Base-by-base conservation (phyloP, 2,797 vertebrate species). In the Cheirogaleus major region DNA sequence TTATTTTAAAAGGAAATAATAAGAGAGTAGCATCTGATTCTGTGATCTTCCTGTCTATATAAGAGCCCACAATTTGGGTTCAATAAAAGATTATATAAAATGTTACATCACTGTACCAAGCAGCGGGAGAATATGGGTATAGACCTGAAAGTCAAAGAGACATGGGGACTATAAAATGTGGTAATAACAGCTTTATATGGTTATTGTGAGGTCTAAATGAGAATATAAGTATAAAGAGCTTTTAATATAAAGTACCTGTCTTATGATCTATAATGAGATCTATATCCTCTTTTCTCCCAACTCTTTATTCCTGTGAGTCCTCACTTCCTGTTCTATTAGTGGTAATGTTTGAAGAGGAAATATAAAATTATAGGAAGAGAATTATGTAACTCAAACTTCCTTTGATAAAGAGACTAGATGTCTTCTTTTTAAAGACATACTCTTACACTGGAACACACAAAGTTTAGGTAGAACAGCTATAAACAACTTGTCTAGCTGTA, bases 271-370 rank as follows among this genome's bases (percentile, higher is more conserved):
- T 41, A 35, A 9, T 91, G 32, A 82, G 59, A 76, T 52, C 20
- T 52, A 22, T 22, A 11, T 55, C 17, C 67, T 57, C 63, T 73
- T 73, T 50, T 63, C 35, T 90, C 79, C 30, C 85, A 76, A 72
- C 7, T 8, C 4, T 82, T 93, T 50, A 25, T 94, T 67, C 35
- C 22, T 48, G 0, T 41, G 85, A 63, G 9, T 48, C 5, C 14
- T 95, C 30, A 92, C 65, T 91, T 95, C 38, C 57, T 76, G 2
- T 76, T 73, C 59, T 89, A 35, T 70, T 76, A 72, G 22, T 93
- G 67, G 41, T 14, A 69, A 59, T 61, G 27, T 80, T 57, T 89
- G 38, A 65, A 65, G n/a, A 90, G 76, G 13, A 75, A 89, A 95
- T 63, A 35, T 67, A 59, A 70, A 85, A 73, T 83, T 75, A 79